Conservation (phyloP, 2,113 vertebrate genomes). For the human region GRCh38 chr12:25960501-25961000, state of each 20-base stretch:
- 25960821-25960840: neutral
- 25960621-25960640: neutral
- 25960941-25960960: neutral
- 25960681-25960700: neutral
- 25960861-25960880: neutral
- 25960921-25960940: neutral
- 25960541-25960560: neutral
- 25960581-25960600: neutral
- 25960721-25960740: neutral
- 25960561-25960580: neutral
- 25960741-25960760: slow-evolving; percentile 32
- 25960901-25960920: neutral
- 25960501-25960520: neutral
- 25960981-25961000: neutral
- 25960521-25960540: neutral
- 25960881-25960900: neutral
- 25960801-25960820: neutral
- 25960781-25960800: neutral
- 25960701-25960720: neutral
- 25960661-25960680: neutral
- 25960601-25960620: slow-evolving; percentile 8
- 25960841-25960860: neutral
- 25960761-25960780: neutral
- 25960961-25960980: slow-evolving; percentile 27
- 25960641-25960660: neutral